Evolutionary conservation across 1,140 invertebrate genomes (phyloP).

Genomic region (Zaprionus kolodkinae): DNA sequence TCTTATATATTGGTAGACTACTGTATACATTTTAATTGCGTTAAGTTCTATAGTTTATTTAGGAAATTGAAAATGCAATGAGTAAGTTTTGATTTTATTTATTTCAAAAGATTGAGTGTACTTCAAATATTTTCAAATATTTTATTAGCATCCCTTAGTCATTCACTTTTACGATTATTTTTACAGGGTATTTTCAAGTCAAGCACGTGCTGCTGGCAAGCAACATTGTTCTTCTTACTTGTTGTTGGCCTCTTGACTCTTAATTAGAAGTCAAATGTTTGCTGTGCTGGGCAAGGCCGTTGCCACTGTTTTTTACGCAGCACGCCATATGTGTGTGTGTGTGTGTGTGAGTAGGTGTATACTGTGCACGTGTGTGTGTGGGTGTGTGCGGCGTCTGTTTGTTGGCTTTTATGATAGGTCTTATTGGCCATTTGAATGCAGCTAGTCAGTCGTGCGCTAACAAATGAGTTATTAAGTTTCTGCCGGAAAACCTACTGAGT

Average conservation of each 20-base stretch:
- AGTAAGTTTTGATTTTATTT: no score
- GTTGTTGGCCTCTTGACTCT: conserved; percentile 44
- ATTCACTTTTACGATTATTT: neutral
- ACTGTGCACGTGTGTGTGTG: neutral
- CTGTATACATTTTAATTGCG: neutral
- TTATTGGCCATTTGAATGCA: conserved; percentile 77
- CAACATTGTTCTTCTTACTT: conserved; percentile 3
- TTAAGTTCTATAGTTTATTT: neutral
- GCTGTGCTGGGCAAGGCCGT: conserved; percentile 63
- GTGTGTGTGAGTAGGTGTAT: neutral
- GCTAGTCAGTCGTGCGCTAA: conserved; percentile 55
- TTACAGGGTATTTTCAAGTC: neutral
- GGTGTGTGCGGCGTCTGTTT: conserved; percentile 8
- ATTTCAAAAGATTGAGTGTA: no score
- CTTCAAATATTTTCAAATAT: no score
- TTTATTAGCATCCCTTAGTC: neutral
- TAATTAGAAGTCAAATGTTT: conserved; percentile 80
- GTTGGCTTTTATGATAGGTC: conserved; percentile 56
- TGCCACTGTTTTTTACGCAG: conserved; percentile 59
- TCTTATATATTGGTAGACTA: neutral
- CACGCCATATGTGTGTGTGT: conserved; percentile 52
- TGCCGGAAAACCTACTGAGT: conserved; percentile 18
- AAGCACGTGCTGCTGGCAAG: neutral
- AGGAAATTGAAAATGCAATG: neutral
- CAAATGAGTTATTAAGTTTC: conserved; percentile 76